These are phyloP conservation scores for Dione juno DNA, from an alignment of 2,888 invertebrate genomes.

Conservation along the genomic window DNA sequence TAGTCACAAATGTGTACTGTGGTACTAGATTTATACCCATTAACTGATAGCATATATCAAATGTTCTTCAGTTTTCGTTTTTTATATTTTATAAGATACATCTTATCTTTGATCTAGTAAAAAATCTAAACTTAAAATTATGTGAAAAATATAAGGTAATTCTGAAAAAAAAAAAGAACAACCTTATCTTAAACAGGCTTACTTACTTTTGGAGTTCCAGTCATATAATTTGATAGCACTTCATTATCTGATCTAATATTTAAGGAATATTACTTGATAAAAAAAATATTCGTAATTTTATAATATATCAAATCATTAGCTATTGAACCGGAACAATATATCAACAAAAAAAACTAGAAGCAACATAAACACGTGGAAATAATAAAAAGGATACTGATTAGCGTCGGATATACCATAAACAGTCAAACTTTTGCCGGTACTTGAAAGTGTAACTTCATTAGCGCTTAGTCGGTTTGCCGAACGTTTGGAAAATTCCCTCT, in stretches of 20 bases:
- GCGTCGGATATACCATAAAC: constrained; percentile 66
- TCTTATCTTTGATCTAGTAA: too few relatives aligned
- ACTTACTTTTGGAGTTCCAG: constrained; percentile 71
- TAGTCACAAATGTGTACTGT: constrained; percentile 89
- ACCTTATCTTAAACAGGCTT: background rate
- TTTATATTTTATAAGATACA: constrained; percentile 7
- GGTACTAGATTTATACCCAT: constrained; percentile 90
- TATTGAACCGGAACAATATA: constrained; percentile 10
- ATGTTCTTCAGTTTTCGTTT: constrained; percentile 17
- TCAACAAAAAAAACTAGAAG: constrained; percentile 33
- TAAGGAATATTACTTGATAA: constrained; percentile 53
- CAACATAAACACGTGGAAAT: constrained; percentile 64
- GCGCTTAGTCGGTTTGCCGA: constrained; percentile 64
- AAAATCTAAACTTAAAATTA: background rate
- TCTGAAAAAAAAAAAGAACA: background rate
- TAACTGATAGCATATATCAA: constrained; percentile 59
- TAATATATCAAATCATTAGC: background rate
- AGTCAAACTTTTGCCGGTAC: constrained; percentile 70
- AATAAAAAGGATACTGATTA: constrained; percentile 75
- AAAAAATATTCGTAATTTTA: background rate
- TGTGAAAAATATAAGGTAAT: constrained; percentile 13
- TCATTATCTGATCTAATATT: constrained; percentile 72
- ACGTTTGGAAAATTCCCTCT: constrained; percentile 85
- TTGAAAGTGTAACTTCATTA: constrained; percentile 65
- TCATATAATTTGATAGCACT: constrained; percentile 74